Evolutionary conservation across 2,797 vertebrate genomes (phyloP).

Genomic region (Kryptopterus vitreolus): DNA sequence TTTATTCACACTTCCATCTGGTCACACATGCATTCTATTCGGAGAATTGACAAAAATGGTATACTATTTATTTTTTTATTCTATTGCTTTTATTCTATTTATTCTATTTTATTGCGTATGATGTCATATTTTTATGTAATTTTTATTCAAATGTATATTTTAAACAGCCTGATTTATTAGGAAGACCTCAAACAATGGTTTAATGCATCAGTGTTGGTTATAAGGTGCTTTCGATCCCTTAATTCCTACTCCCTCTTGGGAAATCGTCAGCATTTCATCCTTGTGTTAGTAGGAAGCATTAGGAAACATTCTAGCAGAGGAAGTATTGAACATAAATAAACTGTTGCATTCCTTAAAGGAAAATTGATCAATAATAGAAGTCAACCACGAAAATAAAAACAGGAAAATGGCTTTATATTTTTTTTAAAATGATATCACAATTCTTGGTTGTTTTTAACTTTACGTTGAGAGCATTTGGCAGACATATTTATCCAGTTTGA

Average conservation of each 20-base stretch:
- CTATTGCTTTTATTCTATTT: not conserved
- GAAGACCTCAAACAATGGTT: not conserved
- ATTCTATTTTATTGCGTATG: not conserved
- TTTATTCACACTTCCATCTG: conserved; percentile 11
- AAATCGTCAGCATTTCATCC: not conserved
- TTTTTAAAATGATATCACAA: too few species aligned
- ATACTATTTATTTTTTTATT: not conserved
- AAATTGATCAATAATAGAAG: too few species aligned
- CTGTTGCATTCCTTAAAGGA: too few species aligned
- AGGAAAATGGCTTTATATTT: too few species aligned
- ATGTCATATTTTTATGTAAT: not conserved
- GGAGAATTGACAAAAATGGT: not conserved
- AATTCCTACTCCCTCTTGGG: not conserved
- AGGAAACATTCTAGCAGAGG: not conserved
- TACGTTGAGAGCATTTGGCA: too few species aligned
- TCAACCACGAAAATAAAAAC: too few species aligned
- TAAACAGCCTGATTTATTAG: not conserved
- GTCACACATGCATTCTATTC: not conserved
- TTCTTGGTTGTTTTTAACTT: too few species aligned
- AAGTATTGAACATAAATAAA: not conserved
- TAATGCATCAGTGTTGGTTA: not conserved
- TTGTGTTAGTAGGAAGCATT: not conserved
- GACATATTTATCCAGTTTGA: too few species aligned
- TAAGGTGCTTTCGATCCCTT: not conserved
- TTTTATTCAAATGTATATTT: not conserved